A percentile compares a stretch with the other conserved stretches of the same genome.
Evolutionary conservation across 1,140 invertebrate genomes (phyloP).

Genomic region (Cardiocondyla obscurior): DNA sequence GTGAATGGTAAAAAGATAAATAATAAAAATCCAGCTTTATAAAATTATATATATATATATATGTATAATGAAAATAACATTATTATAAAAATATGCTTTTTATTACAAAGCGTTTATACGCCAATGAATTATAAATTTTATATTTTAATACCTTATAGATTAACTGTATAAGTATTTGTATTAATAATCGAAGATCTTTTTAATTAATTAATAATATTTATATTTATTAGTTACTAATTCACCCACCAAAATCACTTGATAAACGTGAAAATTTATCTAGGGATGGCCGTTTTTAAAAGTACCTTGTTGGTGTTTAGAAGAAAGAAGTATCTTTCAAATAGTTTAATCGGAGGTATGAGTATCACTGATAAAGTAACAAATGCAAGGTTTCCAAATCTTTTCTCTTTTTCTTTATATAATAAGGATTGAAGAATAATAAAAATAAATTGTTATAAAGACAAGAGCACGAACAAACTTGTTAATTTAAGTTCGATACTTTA

Average conservation of each 20-base stretch:
- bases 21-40: neutral
- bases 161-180: neutral
- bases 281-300: neutral
- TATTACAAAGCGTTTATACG: neutral
- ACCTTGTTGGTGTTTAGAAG: neutral
- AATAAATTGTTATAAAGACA: neutral
- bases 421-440: neutral
- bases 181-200: neutral
- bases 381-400: neutral
- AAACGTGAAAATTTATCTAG: neutral
- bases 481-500: neutral
- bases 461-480: neutral
- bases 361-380: neutral
- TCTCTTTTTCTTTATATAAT: neutral
- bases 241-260: neutral
- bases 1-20: neutral
- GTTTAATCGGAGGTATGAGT: neutral
- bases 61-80: too few relatives aligned
- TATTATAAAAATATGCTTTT: neutral
- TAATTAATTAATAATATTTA: neutral
- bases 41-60: too few relatives aligned
- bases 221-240: neutral
- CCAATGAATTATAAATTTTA: neutral
- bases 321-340: neutral
- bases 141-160: neutral